Conservation (phyloP, 92 coral and sea anemone genomes). For the Zoanthus sansibaricus region DNA sequence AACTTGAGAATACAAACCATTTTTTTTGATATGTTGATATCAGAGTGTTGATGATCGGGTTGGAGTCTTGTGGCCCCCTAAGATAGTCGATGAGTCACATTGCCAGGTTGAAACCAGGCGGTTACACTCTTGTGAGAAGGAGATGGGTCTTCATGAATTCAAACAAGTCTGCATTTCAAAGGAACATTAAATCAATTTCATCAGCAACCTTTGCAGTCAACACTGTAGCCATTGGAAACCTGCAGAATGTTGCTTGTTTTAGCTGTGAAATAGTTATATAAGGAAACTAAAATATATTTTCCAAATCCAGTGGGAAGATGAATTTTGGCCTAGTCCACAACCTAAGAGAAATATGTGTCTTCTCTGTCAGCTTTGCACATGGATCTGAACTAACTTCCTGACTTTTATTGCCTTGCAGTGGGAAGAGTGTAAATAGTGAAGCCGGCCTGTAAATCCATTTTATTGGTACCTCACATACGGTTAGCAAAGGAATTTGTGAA, state of each 20-base stretch:
- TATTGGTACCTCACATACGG: not conserved
- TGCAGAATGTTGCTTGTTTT: too few relatives aligned
- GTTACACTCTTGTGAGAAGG: conserved; percentile 63
- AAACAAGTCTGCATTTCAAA: not conserved
- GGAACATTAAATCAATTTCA: not conserved
- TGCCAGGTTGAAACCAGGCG: conserved; percentile 67
- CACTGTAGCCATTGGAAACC: too few relatives aligned
- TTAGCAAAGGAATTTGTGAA: not conserved
- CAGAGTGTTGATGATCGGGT: conserved; percentile 54
- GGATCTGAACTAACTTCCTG: too few relatives aligned
- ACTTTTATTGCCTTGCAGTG: not conserved
- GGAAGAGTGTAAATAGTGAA: not conserved
- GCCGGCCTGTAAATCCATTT: not conserved
- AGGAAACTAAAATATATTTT: too few relatives aligned
- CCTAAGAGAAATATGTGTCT: too few relatives aligned
- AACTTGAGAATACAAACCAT: too few relatives aligned
- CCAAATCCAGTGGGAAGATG: too few relatives aligned
- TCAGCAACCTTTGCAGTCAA: not conserved
- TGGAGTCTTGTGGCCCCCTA: conserved; percentile 73
- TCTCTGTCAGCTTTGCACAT: too few relatives aligned
- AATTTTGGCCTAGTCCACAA: too few relatives aligned
- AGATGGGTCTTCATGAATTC: conserved; percentile 65
- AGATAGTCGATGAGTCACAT: conserved; percentile 58
- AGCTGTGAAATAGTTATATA: too few relatives aligned
- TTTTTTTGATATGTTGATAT: not conserved